phyloP scores from a whole-genome alignment of 1,140 invertebrate genomes.

The Pissodes strobi region DNA sequence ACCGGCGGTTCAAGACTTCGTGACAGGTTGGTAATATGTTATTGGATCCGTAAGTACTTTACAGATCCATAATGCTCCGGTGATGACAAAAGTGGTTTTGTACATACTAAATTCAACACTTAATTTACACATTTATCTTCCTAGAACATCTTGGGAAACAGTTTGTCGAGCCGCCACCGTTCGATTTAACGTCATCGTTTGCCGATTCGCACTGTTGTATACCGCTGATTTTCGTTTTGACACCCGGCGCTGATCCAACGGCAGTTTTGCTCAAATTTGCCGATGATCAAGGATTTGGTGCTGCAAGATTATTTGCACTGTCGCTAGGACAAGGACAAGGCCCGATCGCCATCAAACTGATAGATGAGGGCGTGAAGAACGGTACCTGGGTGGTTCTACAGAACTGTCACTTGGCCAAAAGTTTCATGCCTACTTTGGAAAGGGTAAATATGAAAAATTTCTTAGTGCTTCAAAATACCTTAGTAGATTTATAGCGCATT shows the following conservation, averaged over 20 bases:
- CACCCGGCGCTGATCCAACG: slow-evolving; percentile 91
- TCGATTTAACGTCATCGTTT: slow-evolving; percentile 83
- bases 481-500: no score
- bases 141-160: slow-evolving; percentile 72
- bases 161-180: slow-evolving; percentile 86
- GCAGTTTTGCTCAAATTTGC: slow-evolving; percentile 84
- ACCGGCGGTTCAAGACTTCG: slow-evolving; percentile 77
- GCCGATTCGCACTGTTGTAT: slow-evolving; percentile 81
- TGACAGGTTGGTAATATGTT: slow-evolving; percentile 68
- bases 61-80: no score
- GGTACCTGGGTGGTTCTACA: slow-evolving; percentile 94
- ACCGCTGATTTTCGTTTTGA: slow-evolving; percentile 89
- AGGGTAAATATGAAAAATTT: no score
- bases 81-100: no score
- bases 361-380: slow-evolving; percentile 79
- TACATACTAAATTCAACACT: no score
- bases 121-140: slow-evolving; percentile 54
- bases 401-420: slow-evolving; percentile 94
- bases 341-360: slow-evolving; percentile 84
- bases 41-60: no score
- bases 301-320: slow-evolving; percentile 79
- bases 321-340: slow-evolving; percentile 95
- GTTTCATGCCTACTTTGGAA: slow-evolving; percentile 88
- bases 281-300: slow-evolving; percentile 87
- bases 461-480: no score